phyloP scores from a whole-genome alignment of 2,888 invertebrate species.

The Loripinus fragilis region DNA sequence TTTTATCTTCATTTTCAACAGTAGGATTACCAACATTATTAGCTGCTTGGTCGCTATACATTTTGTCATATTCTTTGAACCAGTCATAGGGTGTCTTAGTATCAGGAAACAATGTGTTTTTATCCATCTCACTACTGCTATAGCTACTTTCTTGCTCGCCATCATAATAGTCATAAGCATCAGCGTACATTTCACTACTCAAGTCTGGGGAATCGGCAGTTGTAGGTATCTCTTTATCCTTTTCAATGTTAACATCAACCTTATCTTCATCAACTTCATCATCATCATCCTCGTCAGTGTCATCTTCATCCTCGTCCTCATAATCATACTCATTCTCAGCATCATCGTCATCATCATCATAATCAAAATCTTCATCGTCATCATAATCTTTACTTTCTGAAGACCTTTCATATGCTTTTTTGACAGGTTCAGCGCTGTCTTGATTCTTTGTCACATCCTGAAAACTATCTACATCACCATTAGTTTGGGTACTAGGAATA shows the following conservation, averaged over 20 bases:
- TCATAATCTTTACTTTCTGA: conserved; percentile 15
- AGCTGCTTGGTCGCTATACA: conserved; percentile 46
- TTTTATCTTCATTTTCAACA: conserved; percentile 1
- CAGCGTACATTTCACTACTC: conserved; percentile 44
- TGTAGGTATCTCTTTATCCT: conserved; percentile 13
- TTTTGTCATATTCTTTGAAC: conserved; percentile 50
- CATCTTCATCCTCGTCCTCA: not conserved
- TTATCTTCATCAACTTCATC: not conserved
- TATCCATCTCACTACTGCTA: conserved; percentile 50
- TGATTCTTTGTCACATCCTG: conserved; percentile 22
- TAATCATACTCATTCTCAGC: not conserved
- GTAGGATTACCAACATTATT: conserved; percentile 1
- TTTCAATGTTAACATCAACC: conserved; percentile 26
- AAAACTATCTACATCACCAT: conserved; percentile 1
- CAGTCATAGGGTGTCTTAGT: conserved; percentile 45
- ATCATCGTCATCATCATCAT: not conserved
- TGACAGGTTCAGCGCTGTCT: not conserved
- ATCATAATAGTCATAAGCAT: conserved; percentile 55
- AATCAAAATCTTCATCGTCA: too few relatives aligned
- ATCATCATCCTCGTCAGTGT: conserved; percentile 14
- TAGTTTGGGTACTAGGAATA: conserved; percentile 26
- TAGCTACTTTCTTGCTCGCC: conserved; percentile 58
- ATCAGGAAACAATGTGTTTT: conserved; percentile 8
- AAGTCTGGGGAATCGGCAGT: conserved; percentile 35
- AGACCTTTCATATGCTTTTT: conserved; percentile 24